Conservation (phyloP, 2,797 vertebrate species). For the Bovichtus diacanthus region DNA sequence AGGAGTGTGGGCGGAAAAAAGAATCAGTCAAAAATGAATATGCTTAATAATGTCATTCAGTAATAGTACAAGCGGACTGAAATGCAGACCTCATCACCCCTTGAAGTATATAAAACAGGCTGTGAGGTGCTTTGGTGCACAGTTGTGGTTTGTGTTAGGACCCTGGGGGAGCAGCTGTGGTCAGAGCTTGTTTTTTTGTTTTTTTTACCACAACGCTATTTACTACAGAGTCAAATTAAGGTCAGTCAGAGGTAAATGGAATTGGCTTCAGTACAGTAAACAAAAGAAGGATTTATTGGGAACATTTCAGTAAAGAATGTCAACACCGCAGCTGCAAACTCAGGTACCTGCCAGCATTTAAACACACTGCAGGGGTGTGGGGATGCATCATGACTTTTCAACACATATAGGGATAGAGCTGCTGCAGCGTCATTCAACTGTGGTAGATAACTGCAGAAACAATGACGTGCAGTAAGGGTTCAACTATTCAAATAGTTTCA, state of each 20-base stretch:
- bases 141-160: constrained; percentile 43
- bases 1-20: background rate
- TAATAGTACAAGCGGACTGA: background rate
- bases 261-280: constrained; percentile 3
- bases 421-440: background rate
- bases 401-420: background rate
- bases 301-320: background rate
- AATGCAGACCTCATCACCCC: background rate
- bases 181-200: constrained; percentile 18
- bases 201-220: constrained; percentile 11
- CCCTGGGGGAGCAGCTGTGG: constrained; percentile 37
- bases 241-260: constrained; percentile 7
- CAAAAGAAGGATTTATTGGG: constrained; percentile 2
- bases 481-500: background rate
- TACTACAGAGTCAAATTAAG: constrained; percentile 48
- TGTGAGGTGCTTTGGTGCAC: background rate
- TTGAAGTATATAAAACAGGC: background rate
- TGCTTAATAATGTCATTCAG: constrained; percentile 6
- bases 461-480: background rate
- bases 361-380: background rate
- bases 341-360: background rate
- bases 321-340: background rate
- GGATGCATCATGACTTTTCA: background rate
- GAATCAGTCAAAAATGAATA: background rate
- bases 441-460: background rate